Evolutionary conservation across 2,888 invertebrate species (phyloP).

Genomic region (Achlya flavicornis): DNA sequence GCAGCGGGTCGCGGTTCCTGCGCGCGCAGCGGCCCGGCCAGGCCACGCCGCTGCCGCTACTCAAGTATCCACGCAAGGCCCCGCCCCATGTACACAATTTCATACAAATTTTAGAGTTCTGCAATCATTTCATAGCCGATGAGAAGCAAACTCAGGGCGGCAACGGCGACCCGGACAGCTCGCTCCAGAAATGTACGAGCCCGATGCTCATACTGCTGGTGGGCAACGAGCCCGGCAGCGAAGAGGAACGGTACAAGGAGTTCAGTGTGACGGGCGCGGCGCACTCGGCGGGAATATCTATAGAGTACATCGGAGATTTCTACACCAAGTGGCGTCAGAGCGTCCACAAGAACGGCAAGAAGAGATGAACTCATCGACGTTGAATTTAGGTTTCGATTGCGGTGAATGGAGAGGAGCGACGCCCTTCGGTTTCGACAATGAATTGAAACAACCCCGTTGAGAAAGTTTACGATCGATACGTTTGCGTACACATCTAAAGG

Average conservation of each 20-base stretch:
- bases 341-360: conserved; percentile 75
- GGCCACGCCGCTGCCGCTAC: conserved; percentile 86
- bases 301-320: conserved; percentile 92
- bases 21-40: conserved; percentile 94
- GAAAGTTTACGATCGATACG: conserved; percentile 32
- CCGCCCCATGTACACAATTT: conserved; percentile 85
- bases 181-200: conserved; percentile 64
- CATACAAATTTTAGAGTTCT: conserved; percentile 93
- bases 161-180: conserved; percentile 64
- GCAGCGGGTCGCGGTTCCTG: conserved; percentile 93
- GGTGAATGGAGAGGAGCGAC: conserved; percentile 48
- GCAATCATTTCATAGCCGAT: conserved; percentile 87
- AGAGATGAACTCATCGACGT: conserved; percentile 66
- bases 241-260: conserved; percentile 83
- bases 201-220: conserved; percentile 91
- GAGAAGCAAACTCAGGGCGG: conserved; percentile 66
- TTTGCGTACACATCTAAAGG: conserved; percentile 13
- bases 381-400: conserved; percentile 57
- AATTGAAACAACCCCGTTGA: conserved; percentile 42
- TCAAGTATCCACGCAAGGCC: conserved; percentile 73
- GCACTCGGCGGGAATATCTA: conserved; percentile 90
- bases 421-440: conserved; percentile 46
- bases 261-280: conserved; percentile 91
- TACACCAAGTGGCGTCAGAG: conserved; percentile 93
- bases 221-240: conserved; percentile 78